These are phyloP conservation scores for Drosophila varians DNA, from an alignment of 1,140 invertebrate genomes.

Conservation along the genomic window DNA sequence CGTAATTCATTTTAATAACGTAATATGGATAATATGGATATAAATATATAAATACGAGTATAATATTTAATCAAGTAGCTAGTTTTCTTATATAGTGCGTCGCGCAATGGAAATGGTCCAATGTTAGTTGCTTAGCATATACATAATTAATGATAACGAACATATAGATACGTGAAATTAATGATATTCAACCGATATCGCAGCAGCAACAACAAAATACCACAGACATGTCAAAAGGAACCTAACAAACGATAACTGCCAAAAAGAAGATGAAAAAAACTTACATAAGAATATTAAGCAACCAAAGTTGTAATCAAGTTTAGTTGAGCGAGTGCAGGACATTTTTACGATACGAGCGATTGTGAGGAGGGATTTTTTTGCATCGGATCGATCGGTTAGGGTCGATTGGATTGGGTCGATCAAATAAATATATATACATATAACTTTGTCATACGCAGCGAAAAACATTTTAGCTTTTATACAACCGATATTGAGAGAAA, in stretches of 20 bases:
- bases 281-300: slow-evolving; percentile 8
- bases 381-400: slow-evolving; percentile 34
- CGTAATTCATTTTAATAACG: slow-evolving; percentile 37
- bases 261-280: slow-evolving; percentile 50
- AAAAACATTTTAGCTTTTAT: slow-evolving; percentile 75
- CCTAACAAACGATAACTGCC: slow-evolving; percentile 78
- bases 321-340: slow-evolving; percentile 34
- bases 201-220: slow-evolving; percentile 25
- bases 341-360: slow-evolving; percentile 30
- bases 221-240: slow-evolving; percentile 57
- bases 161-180: slow-evolving; percentile 26
- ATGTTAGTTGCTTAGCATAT: slow-evolving; percentile 82
- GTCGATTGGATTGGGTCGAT: slow-evolving; percentile 25
- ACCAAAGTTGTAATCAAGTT: slow-evolving; percentile 53
- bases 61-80: slow-evolving; percentile 73
- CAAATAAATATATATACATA: slow-evolving; percentile 1
- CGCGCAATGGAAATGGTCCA: slow-evolving; percentile 80
- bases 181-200: slow-evolving; percentile 34
- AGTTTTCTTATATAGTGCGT: slow-evolving; percentile 82
- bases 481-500: slow-evolving; percentile 50
- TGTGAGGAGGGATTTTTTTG: slow-evolving; percentile 40
- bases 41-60: slow-evolving; percentile 50
- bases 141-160: slow-evolving; percentile 60
- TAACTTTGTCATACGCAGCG: slow-evolving; percentile 63
- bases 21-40: slow-evolving; percentile 46